Conservation (phyloP, 1,140 invertebrate genomes). For the Phymorhynchus buccinoides region DNA sequence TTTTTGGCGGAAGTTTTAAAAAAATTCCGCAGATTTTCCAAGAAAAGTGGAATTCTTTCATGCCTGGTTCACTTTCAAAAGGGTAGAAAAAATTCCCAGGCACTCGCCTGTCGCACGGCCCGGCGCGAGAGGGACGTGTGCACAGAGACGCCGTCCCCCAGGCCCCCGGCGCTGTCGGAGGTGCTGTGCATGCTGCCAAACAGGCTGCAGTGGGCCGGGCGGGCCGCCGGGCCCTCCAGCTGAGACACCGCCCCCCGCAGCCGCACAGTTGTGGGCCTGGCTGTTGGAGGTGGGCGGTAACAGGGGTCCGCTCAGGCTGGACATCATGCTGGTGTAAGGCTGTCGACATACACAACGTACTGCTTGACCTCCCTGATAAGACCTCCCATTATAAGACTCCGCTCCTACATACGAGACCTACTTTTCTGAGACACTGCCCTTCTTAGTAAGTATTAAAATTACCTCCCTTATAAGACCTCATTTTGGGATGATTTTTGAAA, state of each 20-base stretch:
- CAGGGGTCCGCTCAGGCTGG: slow-evolving; percentile 53
- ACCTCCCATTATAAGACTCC: too few relatives aligned
- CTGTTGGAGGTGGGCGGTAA: background rate
- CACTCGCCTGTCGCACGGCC: slow-evolving; percentile 37
- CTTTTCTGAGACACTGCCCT: too few relatives aligned
- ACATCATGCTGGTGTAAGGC: slow-evolving; percentile 68
- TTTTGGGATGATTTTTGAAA: too few relatives aligned
- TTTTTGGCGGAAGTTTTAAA: too few relatives aligned
- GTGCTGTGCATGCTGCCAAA: slow-evolving; percentile 33
- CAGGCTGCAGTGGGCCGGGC: slow-evolving; percentile 35
- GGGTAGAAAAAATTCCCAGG: background rate
- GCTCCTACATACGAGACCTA: too few relatives aligned
- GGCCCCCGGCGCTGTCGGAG: background rate
- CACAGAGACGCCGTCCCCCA: background rate
- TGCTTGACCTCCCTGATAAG: too few relatives aligned
- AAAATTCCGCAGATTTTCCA: too few relatives aligned
- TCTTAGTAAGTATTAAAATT: too few relatives aligned
- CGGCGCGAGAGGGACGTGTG: slow-evolving; percentile 18
- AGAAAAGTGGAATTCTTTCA: too few relatives aligned
- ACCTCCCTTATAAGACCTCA: too few relatives aligned
- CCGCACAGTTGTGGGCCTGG: background rate
- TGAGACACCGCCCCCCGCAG: slow-evolving; percentile 75
- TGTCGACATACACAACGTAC: too few relatives aligned
- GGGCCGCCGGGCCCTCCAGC: slow-evolving; percentile 77
- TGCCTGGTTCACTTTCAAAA: too few relatives aligned